phyloP scores from a whole-genome alignment of 2,797 vertebrate species.

The Adelosebastes latens region DNA sequence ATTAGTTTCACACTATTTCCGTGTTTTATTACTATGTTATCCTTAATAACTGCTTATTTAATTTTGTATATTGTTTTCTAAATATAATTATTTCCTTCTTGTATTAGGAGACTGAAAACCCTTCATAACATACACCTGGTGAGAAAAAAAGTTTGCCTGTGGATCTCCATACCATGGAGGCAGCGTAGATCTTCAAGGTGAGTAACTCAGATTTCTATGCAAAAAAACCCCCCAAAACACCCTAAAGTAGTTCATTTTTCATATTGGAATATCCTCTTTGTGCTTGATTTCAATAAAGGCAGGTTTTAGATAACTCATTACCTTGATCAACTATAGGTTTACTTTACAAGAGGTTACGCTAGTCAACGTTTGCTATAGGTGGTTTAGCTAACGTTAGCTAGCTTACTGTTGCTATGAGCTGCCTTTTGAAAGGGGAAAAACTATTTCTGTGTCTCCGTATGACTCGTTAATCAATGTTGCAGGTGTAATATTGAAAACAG shows the following conservation, averaged over 20 bases:
- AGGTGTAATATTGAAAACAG: not conserved
- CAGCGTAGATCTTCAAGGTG: not conserved
- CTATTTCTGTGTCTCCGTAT: not conserved
- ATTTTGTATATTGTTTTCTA: too few species aligned
- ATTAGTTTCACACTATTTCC: too few species aligned
- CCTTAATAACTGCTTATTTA: fast-evolving
- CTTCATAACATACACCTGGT: fast-evolving
- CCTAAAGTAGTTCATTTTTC: too few species aligned
- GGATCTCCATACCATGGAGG: too few species aligned
- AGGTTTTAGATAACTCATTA: not conserved
- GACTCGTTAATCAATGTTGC: not conserved
- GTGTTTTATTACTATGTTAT: too few species aligned
- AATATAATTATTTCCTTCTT: too few species aligned
- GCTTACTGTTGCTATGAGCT: not conserved
- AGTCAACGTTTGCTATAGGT: not conserved
- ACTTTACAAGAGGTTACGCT: not conserved
- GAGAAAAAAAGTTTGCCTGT: too few species aligned
- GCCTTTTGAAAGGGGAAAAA: not conserved
- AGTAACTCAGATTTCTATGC: not conserved
- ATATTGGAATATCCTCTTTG: not conserved
- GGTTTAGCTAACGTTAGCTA: not conserved
- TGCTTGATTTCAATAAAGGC: not conserved
- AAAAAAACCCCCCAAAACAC: too few species aligned
- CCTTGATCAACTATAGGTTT: not conserved
- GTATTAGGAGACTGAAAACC: too few species aligned